phyloP scores from a whole-genome alignment of 1,140 invertebrate genomes.

The Orius insidiosus region DNA sequence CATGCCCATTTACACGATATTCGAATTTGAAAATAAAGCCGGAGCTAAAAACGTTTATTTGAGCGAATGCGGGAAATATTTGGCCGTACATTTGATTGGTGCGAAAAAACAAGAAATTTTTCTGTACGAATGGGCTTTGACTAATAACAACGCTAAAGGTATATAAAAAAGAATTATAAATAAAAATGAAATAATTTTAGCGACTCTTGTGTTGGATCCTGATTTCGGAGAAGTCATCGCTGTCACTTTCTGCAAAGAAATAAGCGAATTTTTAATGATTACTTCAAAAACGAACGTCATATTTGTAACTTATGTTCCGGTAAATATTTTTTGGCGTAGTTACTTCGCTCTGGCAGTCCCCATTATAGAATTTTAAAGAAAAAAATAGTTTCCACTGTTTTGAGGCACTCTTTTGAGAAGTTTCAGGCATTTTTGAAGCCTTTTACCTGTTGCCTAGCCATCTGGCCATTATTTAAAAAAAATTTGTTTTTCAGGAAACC shows the following conservation, averaged over 20 bases:
- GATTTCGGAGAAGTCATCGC: background rate
- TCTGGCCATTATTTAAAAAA: too few species aligned
- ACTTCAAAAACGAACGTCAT: conserved; percentile 1
- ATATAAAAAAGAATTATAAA: background rate
- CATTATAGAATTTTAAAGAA: too few species aligned
- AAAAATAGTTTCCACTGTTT: too few species aligned
- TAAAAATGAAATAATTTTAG: background rate
- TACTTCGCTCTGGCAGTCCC: too few species aligned
- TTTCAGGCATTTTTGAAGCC: too few species aligned
- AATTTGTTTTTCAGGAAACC: too few species aligned
- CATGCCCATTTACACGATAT: conserved; percentile 4
- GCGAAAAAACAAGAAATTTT: conserved; percentile 1
- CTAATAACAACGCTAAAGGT: background rate
- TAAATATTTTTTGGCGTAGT: too few species aligned
- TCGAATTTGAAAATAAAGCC: conserved; percentile 1
- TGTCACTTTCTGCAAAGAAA: background rate
- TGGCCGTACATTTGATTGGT: background rate
- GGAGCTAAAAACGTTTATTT: background rate
- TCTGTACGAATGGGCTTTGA: conserved; percentile 4
- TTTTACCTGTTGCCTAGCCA: too few species aligned
- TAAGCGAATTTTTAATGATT: conserved; percentile 5
- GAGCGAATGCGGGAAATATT: background rate
- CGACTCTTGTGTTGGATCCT: background rate
- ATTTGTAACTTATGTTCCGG: background rate
- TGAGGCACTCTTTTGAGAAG: too few species aligned